These are phyloP conservation scores for Procambarus clarkii DNA, from an alignment of 1,140 invertebrate species.

Conservation along the genomic window DNA sequence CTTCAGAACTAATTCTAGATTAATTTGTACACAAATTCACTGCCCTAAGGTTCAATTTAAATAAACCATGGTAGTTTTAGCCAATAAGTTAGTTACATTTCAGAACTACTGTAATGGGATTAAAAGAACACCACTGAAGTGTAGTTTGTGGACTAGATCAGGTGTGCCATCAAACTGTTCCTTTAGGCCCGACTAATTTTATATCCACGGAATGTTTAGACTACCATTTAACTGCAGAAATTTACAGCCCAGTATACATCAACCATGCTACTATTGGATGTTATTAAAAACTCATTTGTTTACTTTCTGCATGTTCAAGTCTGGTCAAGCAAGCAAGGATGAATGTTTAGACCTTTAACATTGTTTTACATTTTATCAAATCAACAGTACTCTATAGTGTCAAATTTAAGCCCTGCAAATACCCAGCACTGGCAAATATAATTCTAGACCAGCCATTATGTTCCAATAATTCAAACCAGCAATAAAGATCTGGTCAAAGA, in stretches of 20 bases:
- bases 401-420: constrained; percentile 1
- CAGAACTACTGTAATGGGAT: too few species aligned
- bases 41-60: neutral
- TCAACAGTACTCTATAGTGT: constrained; percentile 3
- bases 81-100: too few species aligned
- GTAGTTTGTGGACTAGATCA: too few species aligned
- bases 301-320: neutral
- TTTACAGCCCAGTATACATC: neutral
- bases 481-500: neutral
- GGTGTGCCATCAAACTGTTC: too few species aligned
- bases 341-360: neutral
- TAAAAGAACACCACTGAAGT: too few species aligned
- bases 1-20: neutral
- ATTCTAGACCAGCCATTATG: constrained; percentile 3
- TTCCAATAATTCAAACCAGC: neutral
- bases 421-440: constrained; percentile 1
- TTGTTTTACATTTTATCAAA: neutral
- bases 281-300: constrained; percentile 13
- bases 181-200: neutral
- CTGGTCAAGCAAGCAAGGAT: constrained; percentile 12
- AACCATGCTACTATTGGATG: neutral
- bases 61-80: too few species aligned
- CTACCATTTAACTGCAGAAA: neutral
- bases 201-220: neutral
- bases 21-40: neutral